Evolutionary conservation across 2,888 invertebrate species (phyloP).

Genomic region (Hedychridium roseum): DNA sequence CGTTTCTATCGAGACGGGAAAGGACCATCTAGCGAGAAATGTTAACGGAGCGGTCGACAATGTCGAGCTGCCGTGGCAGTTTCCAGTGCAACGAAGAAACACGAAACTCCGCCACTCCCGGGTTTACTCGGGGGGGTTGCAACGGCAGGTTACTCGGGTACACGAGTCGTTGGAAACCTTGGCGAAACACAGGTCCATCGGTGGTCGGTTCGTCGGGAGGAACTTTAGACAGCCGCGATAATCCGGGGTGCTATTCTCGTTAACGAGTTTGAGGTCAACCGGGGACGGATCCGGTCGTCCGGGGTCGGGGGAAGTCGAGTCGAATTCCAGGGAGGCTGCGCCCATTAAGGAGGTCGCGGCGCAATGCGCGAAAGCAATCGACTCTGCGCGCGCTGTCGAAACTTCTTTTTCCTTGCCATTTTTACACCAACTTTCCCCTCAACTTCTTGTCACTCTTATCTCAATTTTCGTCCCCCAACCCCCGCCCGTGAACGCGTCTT

Average conservation of each 20-base stretch:
- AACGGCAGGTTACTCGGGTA: no score
- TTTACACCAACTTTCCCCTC: slow-evolving; percentile 9
- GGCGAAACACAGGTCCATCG: no score
- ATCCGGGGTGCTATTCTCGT: not conserved
- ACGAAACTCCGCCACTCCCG: no score
- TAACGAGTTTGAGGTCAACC: slow-evolving; percentile 14
- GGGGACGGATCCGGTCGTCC: slow-evolving; percentile 23
- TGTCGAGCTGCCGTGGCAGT: not conserved
- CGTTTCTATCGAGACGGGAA: slow-evolving; percentile 11
- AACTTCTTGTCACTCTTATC: not conserved
- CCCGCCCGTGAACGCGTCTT: not conserved
- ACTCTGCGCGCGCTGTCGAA: slow-evolving; percentile 7
- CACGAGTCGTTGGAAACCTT: no score
- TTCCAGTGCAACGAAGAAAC: not conserved
- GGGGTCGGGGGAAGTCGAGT: slow-evolving; percentile 30
- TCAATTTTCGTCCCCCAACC: not conserved
- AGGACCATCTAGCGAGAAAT: slow-evolving; percentile 32
- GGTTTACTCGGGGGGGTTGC: no score
- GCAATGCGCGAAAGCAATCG: slow-evolving; percentile 39
- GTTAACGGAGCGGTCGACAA: slow-evolving; percentile 1
- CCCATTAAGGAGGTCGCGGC: slow-evolving; percentile 51
- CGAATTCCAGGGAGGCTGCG: slow-evolving; percentile 45
- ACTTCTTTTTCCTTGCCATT: slow-evolving; percentile 12
- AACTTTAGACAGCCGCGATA: no score
- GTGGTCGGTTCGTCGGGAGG: no score